Evolutionary conservation across 2,113 vertebrate genomes (phyloP), one percentile per base, ranked within the genome.

Genomic region (Strigops habroptila): DNA sequence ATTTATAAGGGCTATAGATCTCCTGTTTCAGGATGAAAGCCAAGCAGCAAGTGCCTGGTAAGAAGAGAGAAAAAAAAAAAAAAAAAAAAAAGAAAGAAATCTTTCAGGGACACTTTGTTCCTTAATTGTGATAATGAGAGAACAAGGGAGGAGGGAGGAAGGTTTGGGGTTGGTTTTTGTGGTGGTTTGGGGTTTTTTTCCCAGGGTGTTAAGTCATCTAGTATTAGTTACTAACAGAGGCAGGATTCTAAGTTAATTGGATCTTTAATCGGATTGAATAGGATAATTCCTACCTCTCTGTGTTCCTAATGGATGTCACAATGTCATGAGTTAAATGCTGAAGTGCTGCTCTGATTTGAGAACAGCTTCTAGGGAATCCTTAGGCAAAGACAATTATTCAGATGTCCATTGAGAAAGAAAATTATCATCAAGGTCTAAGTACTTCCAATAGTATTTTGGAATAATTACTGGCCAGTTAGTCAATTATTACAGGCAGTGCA

Each of bases 281-380:
- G 86, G 90, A 81, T 95, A 96, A 96, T 94, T 96, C 92, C 88
- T 92, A 91, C 86, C 92, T 94, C 95, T 88, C 88, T 73, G 43
- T 3, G 0, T 11, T 95, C 92, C 83, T 95, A 93, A 92, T 92
- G 74, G 77, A 63, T 86, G 83, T 67, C 93, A 96, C 88, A 33
- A 5, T 39, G 82, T 75, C 88, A 75, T 12, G 41, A 94, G 93
- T 91, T 92, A 91, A 97, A 74, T 5, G 31, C 69, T 64, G 65
- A 87, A 82, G 86, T 74, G 80, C 86, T 71, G 68, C 93, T 87
- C 91, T 78, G 77, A 71, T 78, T 64, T 62, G n/a, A 92, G 80
- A 90, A 13, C 57, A 82, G 82, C 80, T 95, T 92, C 83, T 73
- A 62, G 57, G 74, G 52, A 52, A 82, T 93, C 95, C 93, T 84